Base-by-base conservation (phyloP, 2,113 vertebrate species). In the Amphiprion percula region DNA sequence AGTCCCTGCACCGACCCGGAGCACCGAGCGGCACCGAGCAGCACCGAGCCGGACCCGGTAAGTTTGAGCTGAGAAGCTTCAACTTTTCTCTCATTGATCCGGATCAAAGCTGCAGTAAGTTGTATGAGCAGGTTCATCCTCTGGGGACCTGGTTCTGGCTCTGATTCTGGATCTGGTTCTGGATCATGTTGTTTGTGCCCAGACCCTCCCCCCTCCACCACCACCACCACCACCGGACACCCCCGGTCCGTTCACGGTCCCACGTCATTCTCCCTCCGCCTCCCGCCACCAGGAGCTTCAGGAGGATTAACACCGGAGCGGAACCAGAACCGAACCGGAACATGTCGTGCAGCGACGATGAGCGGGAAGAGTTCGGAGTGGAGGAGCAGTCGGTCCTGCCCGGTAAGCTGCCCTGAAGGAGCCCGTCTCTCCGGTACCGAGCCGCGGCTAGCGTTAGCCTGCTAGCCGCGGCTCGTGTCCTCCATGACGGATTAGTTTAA, bases 331-430 rank as follows among this genome's bases (percentile, higher is more conserved):
- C 10, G 77, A 66, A 5, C 33, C 33, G 64, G 10, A 68, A 88
- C 46, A 94, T 95, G 94, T 96, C 94, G 74, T 94, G 87, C 60
- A 95, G 94, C 86, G 95, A 96, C 84, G 94, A 95, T 78, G 95
- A 96, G 60, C 86, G 90, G 83, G 93, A 92, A n/a, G 92, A 91
- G 87, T 94, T 94, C 56, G 92, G 85, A 81, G 80, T 64, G 21
- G 92, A 92, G 4, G 91, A 91, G 74, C 91, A 77, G 72, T 84
- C 92, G 74, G 81, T 93, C 70, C 77, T 92, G 11, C 92, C 77
- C 83, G 95, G 94, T 95, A 87, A 93, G 90, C 74, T 72, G 46
- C 14, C 26, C 33, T 39, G 58, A 75, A 66, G 55, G 82, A 87
- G 83, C 90, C 80, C 85, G 87, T 89, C 83, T 87, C 61, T 50